phyloP scores from a whole-genome alignment of 1,140 invertebrate species.

The Latrodectus geometricus region DNA sequence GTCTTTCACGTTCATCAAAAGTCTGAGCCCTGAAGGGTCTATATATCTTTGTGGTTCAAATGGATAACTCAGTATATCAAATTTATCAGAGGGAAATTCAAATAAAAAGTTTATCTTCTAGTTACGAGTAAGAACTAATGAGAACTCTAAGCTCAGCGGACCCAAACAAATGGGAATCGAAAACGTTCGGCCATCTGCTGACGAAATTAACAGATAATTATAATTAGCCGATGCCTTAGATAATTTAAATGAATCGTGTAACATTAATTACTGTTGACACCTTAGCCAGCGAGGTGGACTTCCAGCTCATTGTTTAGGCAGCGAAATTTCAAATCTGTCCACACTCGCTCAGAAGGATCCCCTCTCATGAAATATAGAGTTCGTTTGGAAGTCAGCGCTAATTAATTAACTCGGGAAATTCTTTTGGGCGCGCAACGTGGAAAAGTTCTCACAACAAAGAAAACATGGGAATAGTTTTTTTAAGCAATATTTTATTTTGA shows the following conservation, averaged over 20 bases:
- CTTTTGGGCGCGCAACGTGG: conserved; percentile 23
- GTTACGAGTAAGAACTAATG: no score
- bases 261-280: conserved; percentile 30
- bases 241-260: conserved; percentile 48
- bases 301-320: neutral
- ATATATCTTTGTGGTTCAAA: no score
- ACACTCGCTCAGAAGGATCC: neutral
- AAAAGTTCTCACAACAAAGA: conserved; percentile 9
- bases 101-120: no score
- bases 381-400: conserved; percentile 43
- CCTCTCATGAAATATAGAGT: conserved; percentile 42
- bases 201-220: conserved; percentile 52
- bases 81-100: no score
- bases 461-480: conserved; percentile 10
- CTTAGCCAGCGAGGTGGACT: conserved; percentile 1
- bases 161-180: conserved; percentile 41
- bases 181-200: conserved; percentile 42
- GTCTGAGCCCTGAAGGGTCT: no score
- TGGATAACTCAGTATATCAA: no score
- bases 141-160: neutral
- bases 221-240: conserved; percentile 40
- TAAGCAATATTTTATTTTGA: neutral
- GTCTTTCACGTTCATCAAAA: no score
- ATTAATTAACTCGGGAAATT: conserved; percentile 35
- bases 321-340: conserved; percentile 24